These are phyloP conservation scores for Masnerella sp. DNA, from an alignment of 2,888 invertebrate species.

Conservation along the genomic window DNA sequence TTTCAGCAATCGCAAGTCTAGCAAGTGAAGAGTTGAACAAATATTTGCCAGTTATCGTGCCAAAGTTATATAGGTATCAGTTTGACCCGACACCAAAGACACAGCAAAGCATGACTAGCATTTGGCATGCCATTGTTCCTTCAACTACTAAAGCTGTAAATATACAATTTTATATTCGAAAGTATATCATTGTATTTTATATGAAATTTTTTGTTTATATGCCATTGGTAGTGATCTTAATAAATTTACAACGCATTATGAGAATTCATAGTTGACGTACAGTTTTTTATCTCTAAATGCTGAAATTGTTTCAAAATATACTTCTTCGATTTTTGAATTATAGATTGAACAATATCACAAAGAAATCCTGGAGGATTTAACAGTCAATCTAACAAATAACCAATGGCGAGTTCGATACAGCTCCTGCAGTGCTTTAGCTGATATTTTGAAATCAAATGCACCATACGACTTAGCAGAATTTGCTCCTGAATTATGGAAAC, in stretches of 20 bases:
- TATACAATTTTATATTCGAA: too few relatives aligned
- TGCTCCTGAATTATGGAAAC: slow-evolving; percentile 84
- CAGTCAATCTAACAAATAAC: slow-evolving; percentile 87
- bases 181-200: too few relatives aligned
- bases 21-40: slow-evolving; percentile 90
- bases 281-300: too few relatives aligned
- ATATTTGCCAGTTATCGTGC: slow-evolving; percentile 90
- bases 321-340: not conserved
- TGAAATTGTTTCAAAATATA: not conserved
- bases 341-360: slow-evolving; percentile 89
- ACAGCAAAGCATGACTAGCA: slow-evolving; percentile 94
- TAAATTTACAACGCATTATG: too few relatives aligned
- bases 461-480: slow-evolving; percentile 76
- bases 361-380: slow-evolving; percentile 88
- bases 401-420: slow-evolving; percentile 96
- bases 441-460: slow-evolving; percentile 81
- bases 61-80: slow-evolving; percentile 91
- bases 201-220: too few relatives aligned
- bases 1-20: slow-evolving; percentile 90
- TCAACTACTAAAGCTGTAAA: slow-evolving; percentile 81
- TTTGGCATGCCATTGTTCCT: slow-evolving; percentile 94
- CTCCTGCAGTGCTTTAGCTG: slow-evolving; percentile 91
- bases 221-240: too few relatives aligned
- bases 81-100: slow-evolving; percentile 96
- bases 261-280: too few relatives aligned